Conservation (phyloP, 2,888 invertebrate species). For the Drosophila planitibia region DNA sequence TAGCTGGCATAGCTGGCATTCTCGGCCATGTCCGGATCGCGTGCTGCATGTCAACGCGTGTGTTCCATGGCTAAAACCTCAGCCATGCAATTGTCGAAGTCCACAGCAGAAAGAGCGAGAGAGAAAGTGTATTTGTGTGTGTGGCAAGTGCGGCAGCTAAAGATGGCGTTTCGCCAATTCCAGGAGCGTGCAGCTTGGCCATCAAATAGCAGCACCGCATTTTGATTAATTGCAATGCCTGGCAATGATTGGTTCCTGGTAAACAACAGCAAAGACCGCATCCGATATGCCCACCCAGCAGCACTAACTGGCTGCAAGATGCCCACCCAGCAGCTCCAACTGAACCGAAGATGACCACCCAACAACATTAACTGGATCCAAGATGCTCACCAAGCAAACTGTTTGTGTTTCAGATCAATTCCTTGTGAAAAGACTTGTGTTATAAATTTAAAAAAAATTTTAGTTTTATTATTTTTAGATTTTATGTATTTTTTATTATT, state of each 20-base stretch:
- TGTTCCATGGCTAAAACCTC: constrained; percentile 50
- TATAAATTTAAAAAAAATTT: background rate
- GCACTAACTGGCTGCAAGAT: background rate
- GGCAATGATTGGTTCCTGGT: constrained; percentile 76
- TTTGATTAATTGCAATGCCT: constrained; percentile 73
- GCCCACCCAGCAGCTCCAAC: background rate
- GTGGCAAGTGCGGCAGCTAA: constrained; percentile 47
- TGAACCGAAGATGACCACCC: background rate
- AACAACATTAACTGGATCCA: background rate
- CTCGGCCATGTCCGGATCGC: constrained; percentile 68
- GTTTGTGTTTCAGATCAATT: background rate
- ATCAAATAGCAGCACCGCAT: constrained; percentile 60
- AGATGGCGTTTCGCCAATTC: constrained; percentile 57
- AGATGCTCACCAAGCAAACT: background rate
- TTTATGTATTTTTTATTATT: no score
- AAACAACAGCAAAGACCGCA: constrained; percentile 38
- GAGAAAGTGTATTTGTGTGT: constrained; percentile 39
- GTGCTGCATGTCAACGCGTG: constrained; percentile 84
- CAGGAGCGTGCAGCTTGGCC: constrained; percentile 64
- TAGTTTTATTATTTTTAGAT: no score
- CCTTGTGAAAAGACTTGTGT: background rate
- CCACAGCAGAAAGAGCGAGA: background rate
- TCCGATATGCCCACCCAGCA: background rate
- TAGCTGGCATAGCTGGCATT: constrained; percentile 5
- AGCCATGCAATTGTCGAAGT: constrained; percentile 71